Conservation (phyloP, 2,113 vertebrate species). For the Thunnus maccoyii region DNA sequence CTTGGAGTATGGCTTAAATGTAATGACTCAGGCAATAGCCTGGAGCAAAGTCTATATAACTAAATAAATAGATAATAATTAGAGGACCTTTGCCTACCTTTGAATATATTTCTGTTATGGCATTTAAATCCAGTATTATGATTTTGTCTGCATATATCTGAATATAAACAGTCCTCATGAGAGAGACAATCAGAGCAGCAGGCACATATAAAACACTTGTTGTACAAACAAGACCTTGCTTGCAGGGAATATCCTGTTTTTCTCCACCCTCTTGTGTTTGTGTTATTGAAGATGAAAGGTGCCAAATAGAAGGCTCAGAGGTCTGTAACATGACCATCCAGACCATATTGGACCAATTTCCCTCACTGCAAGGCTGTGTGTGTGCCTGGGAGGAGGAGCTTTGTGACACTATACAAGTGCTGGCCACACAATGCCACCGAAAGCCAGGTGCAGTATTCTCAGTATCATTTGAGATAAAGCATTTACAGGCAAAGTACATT, state of each 20-base stretch:
- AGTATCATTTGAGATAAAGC: slow-evolving; percentile 17
- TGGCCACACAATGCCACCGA: slow-evolving; percentile 82
- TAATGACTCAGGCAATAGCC: slow-evolving; percentile 64
- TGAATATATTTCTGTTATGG: slow-evolving; percentile 2
- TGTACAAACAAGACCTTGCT: slow-evolving; percentile 34
- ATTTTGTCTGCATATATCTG: neutral
- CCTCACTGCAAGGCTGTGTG: slow-evolving; percentile 85
- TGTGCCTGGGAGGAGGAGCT: slow-evolving; percentile 80
- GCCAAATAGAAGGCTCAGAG: slow-evolving; percentile 82
- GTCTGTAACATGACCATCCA: slow-evolving; percentile 86
- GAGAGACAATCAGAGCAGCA: slow-evolving; percentile 18
- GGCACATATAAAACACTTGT: slow-evolving; percentile 46
- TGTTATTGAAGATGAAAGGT: slow-evolving; percentile 84
- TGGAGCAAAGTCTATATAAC: slow-evolving; percentile 31
- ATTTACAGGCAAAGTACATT: slow-evolving; percentile 49
- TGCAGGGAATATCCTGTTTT: slow-evolving; percentile 64
- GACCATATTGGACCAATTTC: slow-evolving; percentile 78
- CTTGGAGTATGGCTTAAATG: slow-evolving; percentile 48
- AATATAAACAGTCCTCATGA: neutral
- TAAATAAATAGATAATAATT: slow-evolving; percentile 13
- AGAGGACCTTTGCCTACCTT: neutral
- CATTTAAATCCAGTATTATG: neutral
- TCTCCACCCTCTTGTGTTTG: slow-evolving; percentile 60
- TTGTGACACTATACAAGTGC: slow-evolving; percentile 80
- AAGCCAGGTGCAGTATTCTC: slow-evolving; percentile 85